A percentile compares a stretch with the other conserved stretches of the same genome.
These are phyloP conservation scores for Enteromius trimaculatus DNA, from an alignment of 2,797 vertebrate genomes.

Conservation along the genomic window DNA sequence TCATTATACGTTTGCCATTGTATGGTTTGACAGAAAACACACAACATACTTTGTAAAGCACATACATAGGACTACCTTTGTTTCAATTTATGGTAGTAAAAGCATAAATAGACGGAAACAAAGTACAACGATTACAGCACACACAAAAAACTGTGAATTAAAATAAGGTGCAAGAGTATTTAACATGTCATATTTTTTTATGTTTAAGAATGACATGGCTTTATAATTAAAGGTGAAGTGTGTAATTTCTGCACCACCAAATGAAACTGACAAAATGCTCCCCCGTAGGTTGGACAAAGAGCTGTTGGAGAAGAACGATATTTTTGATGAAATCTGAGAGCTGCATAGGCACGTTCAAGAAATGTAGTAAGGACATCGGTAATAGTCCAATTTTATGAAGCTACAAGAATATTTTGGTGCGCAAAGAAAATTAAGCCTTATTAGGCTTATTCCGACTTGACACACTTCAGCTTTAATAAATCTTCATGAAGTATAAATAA, in stretches of 20 bases:
- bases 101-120: constrained; percentile 51
- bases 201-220: constrained; percentile 35
- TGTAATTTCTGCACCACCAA: neutral
- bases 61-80: constrained; percentile 37
- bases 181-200: constrained; percentile 43
- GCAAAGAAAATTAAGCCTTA: neutral
- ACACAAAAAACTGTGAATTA: constrained; percentile 37
- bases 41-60: constrained; percentile 39
- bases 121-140: constrained; percentile 26
- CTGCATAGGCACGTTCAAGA: too few relatives aligned
- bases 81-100: constrained; percentile 49
- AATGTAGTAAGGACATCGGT: too few relatives aligned
- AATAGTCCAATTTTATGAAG: too few relatives aligned
- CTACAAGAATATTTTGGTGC: too few relatives aligned
- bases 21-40: constrained; percentile 43
- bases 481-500: constrained; percentile 30
- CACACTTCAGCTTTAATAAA: constrained; percentile 21
- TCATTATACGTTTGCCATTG: constrained; percentile 43
- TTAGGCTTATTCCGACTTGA: neutral
- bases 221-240: constrained; percentile 19
- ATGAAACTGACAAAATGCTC: neutral
- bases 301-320: neutral
- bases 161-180: constrained; percentile 60
- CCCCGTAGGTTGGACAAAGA: neutral
- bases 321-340: too few relatives aligned